Base-by-base conservation (phyloP, 2,888 invertebrate genomes). In the Ischnus inquisitorius region DNA sequence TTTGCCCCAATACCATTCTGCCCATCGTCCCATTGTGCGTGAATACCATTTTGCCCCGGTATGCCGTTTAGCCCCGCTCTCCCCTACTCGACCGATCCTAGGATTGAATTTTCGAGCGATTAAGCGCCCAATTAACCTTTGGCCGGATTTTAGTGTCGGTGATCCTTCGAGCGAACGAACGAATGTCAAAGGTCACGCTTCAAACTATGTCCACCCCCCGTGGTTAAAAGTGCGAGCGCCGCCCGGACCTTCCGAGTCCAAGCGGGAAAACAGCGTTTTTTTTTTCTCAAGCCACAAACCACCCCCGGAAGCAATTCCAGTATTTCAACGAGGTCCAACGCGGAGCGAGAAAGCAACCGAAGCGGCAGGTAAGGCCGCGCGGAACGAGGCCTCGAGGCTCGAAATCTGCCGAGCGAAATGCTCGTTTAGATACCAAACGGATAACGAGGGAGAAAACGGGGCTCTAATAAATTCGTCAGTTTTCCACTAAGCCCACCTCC, bases 401-500 rank as follows among this genome's bases (percentile, higher is more conserved):
- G 67, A 43, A 57, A 28, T 43, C 41, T 19, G 5, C 25, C 16
- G 2, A 46, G 43, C 67, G 16, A 68, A 77, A 77, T 57, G 67
- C 46, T 77, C 67, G 77, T 77, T 77, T 46, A 68, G 67, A 68
- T 77, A 60, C 67, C 16, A 39, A 57, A 57, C 51, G 77, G 77
- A 68, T 77, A 77, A 77, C 77, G 67, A 68, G 43, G 14, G 43
- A 57, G 57, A 60, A 34, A 65, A 22, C 67, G 19, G n/a, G 22
- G 43, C 41, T n/a, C 67, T 68, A 68, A 77, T 77, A 77, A 77
- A 76, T 67, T 77, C 25, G 77, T 68, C 77, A 77, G 43, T 77
- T 67, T 28, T 57, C 54, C 51, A 19, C 41, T 6, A 25, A 12
- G 25, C 6, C 3, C 16, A 5, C 10, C 41, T 16, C 16, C 16